phyloP scores from a whole-genome alignment of 2,113 vertebrate genomes.

The Gallinago undulata region DNA sequence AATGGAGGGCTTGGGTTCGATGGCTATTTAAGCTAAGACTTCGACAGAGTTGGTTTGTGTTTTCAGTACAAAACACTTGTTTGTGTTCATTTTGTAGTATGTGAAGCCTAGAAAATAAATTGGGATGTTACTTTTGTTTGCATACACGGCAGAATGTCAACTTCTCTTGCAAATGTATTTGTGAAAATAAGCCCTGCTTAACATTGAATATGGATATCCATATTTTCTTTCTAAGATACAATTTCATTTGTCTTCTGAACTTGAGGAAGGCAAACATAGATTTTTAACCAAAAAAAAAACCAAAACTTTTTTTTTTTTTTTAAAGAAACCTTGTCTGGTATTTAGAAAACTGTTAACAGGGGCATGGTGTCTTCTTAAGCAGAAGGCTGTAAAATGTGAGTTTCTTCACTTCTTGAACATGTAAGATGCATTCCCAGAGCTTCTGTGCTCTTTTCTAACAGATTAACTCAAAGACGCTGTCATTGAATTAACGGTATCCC shows the following conservation, averaged over 20 bases:
- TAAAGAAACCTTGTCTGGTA: background rate
- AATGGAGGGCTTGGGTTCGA: background rate
- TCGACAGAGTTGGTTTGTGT: background rate
- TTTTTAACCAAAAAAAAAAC: background rate
- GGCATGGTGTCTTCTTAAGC: background rate
- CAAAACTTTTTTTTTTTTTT: background rate
- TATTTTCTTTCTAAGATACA: background rate
- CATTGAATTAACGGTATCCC: conserved; percentile 8
- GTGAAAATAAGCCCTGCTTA: background rate
- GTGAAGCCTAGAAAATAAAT: background rate
- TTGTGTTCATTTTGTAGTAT: background rate
- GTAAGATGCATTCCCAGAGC: background rate
- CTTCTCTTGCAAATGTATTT: background rate
- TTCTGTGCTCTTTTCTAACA: background rate
- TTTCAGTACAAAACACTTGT: background rate
- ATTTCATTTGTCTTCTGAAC: background rate
- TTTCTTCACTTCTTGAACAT: background rate
- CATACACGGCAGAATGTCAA: background rate
- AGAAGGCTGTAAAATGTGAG: background rate
- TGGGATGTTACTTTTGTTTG: background rate
- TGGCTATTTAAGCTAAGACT: background rate
- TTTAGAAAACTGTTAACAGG: background rate
- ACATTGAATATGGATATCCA: background rate
- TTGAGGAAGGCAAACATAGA: background rate
- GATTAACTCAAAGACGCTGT: background rate